Conservation (phyloP, 2,797 vertebrate genomes). For the Acestrorhynchus altus region DNA sequence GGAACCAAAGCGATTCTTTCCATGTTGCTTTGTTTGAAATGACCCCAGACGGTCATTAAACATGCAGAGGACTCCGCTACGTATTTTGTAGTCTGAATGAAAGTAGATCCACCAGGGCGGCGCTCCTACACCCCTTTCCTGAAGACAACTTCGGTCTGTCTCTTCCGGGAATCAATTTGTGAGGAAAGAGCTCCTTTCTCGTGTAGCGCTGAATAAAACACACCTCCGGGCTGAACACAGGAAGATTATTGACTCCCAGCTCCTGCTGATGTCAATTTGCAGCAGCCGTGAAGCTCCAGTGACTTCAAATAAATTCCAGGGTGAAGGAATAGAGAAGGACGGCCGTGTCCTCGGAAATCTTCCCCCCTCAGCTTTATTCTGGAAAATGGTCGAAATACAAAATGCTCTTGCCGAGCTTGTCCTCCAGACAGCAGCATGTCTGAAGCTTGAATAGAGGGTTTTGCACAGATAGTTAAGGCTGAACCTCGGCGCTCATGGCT, state of each 20-base stretch:
- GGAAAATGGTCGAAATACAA: not conserved
- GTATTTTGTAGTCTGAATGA: too few species aligned
- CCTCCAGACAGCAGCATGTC: not conserved
- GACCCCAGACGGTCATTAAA: too few species aligned
- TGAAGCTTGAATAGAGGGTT: not conserved
- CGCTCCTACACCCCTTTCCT: too few species aligned
- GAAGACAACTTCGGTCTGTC: too few species aligned
- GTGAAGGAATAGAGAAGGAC: not conserved
- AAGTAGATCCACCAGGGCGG: too few species aligned
- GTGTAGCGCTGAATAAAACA: slow-evolving; percentile 45
- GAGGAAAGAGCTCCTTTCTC: too few species aligned
- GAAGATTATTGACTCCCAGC: slow-evolving; percentile 58
- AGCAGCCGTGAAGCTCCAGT: slow-evolving; percentile 30
- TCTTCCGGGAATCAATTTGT: too few species aligned
- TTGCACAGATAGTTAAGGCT: not conserved
- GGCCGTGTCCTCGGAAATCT: not conserved
- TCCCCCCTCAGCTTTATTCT: not conserved
- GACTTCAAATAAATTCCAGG: slow-evolving; percentile 28
- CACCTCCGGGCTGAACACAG: slow-evolving; percentile 62
- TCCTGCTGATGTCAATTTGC: slow-evolving; percentile 42
- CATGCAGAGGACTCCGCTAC: too few species aligned
- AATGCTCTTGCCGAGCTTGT: not conserved
- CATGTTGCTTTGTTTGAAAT: too few species aligned
- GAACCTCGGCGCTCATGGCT: not conserved
- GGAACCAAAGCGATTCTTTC: too few species aligned